These are phyloP conservation scores for Argyresthia albistria DNA, from an alignment of 2,888 invertebrate genomes.

Conservation along the genomic window DNA sequence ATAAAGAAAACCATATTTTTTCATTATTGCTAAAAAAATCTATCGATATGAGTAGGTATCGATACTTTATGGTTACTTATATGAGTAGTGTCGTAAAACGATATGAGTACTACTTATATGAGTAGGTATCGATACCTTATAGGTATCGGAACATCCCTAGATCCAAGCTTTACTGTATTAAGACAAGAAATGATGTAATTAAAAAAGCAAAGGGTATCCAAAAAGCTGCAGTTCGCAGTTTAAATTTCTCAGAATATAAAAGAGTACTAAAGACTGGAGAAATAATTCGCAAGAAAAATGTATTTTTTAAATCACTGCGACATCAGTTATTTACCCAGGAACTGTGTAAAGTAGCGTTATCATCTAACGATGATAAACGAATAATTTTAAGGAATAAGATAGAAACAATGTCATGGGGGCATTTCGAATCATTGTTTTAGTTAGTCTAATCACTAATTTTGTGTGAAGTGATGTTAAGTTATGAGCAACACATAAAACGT, in stretches of 20 bases:
- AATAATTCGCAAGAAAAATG: neutral
- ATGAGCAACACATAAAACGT: too few relatives aligned
- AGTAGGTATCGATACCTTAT: too few relatives aligned
- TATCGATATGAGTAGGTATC: too few relatives aligned
- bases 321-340: neutral
- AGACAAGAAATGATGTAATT: neutral
- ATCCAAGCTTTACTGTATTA: slow-evolving; percentile 7
- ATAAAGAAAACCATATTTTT: too few relatives aligned
- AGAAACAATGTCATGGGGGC: slow-evolving; percentile 2
- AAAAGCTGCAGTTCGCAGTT: neutral
- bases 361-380: slow-evolving; percentile 1
- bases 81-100: too few relatives aligned
- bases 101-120: too few relatives aligned
- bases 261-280: neutral
- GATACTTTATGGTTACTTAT: too few relatives aligned
- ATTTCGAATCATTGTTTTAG: neutral
- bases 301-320: neutral
- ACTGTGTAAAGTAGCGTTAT: neutral
- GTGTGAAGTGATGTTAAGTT: too few relatives aligned
- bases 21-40: too few relatives aligned
- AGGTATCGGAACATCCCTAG: too few relatives aligned
- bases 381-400: neutral
- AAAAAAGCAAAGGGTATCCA: slow-evolving; percentile 2
- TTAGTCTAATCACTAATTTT: neutral
- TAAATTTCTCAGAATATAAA: neutral